These are phyloP conservation scores for Calameuta filiformis DNA, from an alignment of 2,888 invertebrate genomes.

Conservation along the genomic window DNA sequence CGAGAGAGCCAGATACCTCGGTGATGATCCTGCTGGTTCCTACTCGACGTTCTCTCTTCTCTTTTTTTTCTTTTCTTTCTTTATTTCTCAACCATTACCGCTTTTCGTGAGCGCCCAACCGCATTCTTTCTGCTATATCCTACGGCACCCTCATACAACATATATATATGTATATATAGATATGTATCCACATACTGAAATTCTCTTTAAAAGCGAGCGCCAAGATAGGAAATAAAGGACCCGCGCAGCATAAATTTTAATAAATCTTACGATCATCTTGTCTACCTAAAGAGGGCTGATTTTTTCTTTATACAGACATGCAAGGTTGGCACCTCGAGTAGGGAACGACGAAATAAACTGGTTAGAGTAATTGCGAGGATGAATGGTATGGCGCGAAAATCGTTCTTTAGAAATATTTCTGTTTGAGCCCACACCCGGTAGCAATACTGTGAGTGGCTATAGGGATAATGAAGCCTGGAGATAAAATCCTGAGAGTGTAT, in stretches of 20 bases:
- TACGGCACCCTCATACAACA: not conserved
- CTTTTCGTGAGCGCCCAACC: not conserved
- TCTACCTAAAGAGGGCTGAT: not conserved
- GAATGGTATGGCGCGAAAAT: not conserved
- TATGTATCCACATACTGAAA: not conserved
- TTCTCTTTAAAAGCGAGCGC: not conserved
- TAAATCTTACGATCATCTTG: not conserved
- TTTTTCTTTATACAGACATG: not conserved
- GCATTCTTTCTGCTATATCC: not conserved
- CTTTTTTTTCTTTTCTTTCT: not conserved
- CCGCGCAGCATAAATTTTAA: not conserved
- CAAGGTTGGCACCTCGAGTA: not conserved
- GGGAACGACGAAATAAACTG: not conserved
- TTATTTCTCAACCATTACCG: constrained; percentile 4
- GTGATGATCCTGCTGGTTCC: constrained; percentile 29
- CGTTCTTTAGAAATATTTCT: not conserved
- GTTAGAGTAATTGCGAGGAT: not conserved
- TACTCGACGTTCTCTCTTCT: constrained; percentile 2
- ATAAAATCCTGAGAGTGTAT: constrained; percentile 10
- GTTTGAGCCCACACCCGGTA: not conserved
- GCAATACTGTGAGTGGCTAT: not conserved
- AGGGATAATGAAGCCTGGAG: not conserved
- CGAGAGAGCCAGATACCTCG: constrained; percentile 26
- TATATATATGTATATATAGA: no score
- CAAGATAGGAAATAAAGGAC: not conserved